phyloP scores from a whole-genome alignment of 2,888 invertebrate genomes.

The Amphimallon solstitiale region DNA sequence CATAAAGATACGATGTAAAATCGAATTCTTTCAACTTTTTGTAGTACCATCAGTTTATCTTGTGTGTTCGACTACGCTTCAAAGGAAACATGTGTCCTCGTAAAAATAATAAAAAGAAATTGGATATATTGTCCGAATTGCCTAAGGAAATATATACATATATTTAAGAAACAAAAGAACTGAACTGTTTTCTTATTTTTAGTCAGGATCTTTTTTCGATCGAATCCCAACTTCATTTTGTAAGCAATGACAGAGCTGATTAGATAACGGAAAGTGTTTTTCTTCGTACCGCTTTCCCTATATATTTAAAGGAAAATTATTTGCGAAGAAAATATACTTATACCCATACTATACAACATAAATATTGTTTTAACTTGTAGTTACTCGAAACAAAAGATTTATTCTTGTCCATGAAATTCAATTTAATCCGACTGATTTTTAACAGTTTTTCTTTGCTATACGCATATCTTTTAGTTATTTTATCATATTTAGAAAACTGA shows the following conservation, averaged over 20 bases:
- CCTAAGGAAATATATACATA: constrained; percentile 7
- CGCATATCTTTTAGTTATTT: too few species aligned
- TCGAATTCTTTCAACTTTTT: constrained; percentile 26
- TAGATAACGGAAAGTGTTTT: constrained; percentile 28
- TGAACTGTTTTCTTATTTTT: constrained; percentile 19
- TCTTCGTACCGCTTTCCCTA: constrained; percentile 2
- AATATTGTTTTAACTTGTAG: too few species aligned
- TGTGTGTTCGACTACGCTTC: background rate
- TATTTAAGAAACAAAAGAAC: constrained; percentile 19
- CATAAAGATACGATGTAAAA: background rate
- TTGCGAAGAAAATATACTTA: constrained; percentile 10
- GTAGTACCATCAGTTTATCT: constrained; percentile 28
- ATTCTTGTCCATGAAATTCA: too few species aligned
- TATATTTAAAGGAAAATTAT: constrained; percentile 17
- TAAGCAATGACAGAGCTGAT: constrained; percentile 24
- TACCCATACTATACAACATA: background rate
- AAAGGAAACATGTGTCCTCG: constrained; percentile 20
- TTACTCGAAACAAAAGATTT: too few species aligned
- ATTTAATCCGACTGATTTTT: too few species aligned
- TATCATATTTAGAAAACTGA: too few species aligned
- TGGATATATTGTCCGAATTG: constrained; percentile 32
- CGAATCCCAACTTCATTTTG: constrained; percentile 28
- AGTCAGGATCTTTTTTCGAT: constrained; percentile 13
- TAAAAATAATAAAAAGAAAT: constrained; percentile 33
- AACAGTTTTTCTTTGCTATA: too few species aligned